A percentile compares a stretch with the other conserved stretches of the same genome.
These are phyloP conservation scores for Aleiodes sp. DNA, from an alignment of 1,140 invertebrate genomes.

Conservation along the genomic window DNA sequence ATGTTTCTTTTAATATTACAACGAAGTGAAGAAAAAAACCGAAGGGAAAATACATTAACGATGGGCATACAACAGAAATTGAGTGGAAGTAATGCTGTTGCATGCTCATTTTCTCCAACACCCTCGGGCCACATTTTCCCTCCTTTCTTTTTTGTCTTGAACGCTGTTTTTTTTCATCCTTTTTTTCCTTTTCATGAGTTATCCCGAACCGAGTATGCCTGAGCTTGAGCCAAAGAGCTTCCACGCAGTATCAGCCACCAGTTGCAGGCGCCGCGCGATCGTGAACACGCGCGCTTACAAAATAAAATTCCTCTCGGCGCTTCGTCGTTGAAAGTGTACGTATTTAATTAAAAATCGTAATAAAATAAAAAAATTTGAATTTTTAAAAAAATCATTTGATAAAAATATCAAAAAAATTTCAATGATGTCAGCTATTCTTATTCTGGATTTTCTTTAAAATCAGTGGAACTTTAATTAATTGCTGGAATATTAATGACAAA, in stretches of 20 bases:
- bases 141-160: neutral
- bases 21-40: neutral
- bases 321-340: neutral
- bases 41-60: neutral
- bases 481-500: too few species aligned
- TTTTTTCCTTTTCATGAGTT: slow-evolving; percentile 33
- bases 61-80: neutral
- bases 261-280: slow-evolving; percentile 52
- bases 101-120: slow-evolving; percentile 5
- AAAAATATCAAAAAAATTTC: too few species aligned
- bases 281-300: slow-evolving; percentile 41
- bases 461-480: too few species aligned
- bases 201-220: slow-evolving; percentile 38
- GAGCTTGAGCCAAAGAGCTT: slow-evolving; percentile 32
- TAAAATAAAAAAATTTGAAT: too few species aligned
- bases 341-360: too few species aligned
- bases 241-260: slow-evolving; percentile 51
- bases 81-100: neutral
- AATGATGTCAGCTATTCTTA: too few species aligned
- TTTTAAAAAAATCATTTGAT: too few species aligned
- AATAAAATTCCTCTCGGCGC: neutral
- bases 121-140: slow-evolving; percentile 13
- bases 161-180: neutral
- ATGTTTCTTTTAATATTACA: too few species aligned
- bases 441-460: too few species aligned